Evolutionary conservation across 2,113 vertebrate species (phyloP).

Genomic region (Caracal caracal): DNA sequence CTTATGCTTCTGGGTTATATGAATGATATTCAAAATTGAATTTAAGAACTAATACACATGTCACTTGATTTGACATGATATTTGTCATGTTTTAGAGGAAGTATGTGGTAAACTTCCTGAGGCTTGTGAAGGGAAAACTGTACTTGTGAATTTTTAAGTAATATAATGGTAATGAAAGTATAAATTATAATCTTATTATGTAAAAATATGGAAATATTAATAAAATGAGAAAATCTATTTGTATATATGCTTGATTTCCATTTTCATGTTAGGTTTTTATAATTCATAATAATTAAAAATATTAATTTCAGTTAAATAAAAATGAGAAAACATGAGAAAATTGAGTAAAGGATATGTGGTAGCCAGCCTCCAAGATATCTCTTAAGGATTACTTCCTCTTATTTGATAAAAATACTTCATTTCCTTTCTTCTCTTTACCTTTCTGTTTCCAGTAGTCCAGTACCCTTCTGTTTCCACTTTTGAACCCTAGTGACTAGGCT

Average conservation of each 20-base stretch:
- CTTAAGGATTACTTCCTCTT: neutral
- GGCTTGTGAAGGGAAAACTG: neutral
- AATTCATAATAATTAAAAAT: neutral
- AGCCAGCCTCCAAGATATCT: neutral
- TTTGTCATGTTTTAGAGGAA: neutral
- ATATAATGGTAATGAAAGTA: neutral
- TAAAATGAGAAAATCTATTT: neutral
- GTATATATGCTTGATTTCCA: neutral
- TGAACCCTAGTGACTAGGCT: neutral
- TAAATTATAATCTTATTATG: neutral
- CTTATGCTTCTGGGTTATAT: neutral
- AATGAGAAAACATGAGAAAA: neutral
- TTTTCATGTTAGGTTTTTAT: neutral
- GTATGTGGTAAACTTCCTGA: neutral
- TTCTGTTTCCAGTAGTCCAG: neutral
- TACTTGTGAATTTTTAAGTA: neutral
- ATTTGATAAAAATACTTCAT: neutral
- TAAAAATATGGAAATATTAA: neutral
- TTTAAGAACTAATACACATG: neutral
- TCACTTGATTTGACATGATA: neutral
- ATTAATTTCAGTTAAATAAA: neutral
- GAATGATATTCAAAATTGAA: neutral
- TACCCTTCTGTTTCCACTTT: neutral
- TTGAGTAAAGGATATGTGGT: neutral
- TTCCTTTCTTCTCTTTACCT: neutral